Base-by-base conservation (phyloP, 2,888 invertebrate species). In the Eupeodes latifasciatus region DNA sequence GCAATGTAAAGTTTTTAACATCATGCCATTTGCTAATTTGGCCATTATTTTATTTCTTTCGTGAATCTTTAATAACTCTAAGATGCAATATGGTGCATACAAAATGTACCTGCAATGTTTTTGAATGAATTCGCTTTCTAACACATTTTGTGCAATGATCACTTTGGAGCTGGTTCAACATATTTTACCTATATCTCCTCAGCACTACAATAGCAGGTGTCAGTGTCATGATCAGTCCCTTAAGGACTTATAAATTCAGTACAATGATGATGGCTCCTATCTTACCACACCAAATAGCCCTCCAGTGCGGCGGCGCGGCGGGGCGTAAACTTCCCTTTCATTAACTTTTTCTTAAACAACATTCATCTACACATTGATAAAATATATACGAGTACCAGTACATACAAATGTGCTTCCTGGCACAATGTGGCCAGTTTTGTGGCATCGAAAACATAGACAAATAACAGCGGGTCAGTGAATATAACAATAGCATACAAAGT, bases 171-270 rank as follows among this genome's bases (percentile, higher is more conserved):
- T 16, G 69, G 36, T 16, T 55, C 55, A 57, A 62, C 78, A 62
- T 69, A 78, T 81, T 78, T 75, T 75, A 78, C 81, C 75, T 19
- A 40, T 9, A 27, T 40, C 40, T 40, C 40, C 55, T 81, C 72
- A 85, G 81, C 78, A 51, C 49, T 27, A 81, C 74, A 86, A 86
- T 51, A 57, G 81, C 85, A 86, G 85, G 85, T 86, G 85, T 44
- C 62, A 27, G 84, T 85, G 84, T 47, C 62, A 49, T 64, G 69
- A 82, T 47, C 27, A 47, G 69, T 78, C 64, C 78, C 78, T 79
- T 64, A 71, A 78, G 69, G 40, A 16, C 34, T 34, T 7, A 16
- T 40, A 64, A 67, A 69, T 40, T 40, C 61, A 81, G 78, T 27
- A 36, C 34, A 69, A 72, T 64, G 69, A 79, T 57, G 78, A 79